phyloP scores from a whole-genome alignment of 2,888 invertebrate species.

The Nephrotoma guestfalica region DNA sequence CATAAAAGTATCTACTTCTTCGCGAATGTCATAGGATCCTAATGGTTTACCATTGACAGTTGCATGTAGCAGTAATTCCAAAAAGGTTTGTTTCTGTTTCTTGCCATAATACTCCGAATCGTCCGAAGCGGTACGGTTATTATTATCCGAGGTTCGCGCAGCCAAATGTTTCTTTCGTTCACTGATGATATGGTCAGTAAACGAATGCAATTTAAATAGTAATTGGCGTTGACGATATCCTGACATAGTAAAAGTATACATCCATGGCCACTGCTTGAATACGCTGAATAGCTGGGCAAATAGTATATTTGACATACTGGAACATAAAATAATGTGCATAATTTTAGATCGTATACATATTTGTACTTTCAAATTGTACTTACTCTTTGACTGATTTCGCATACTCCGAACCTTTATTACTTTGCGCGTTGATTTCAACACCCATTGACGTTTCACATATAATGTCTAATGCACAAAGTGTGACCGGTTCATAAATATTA shows the following conservation, averaged over 20 bases:
- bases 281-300: not conserved
- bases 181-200: not conserved
- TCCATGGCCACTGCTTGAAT: not conserved
- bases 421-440: not conserved
- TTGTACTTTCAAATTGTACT: not conserved
- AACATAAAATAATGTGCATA: not conserved
- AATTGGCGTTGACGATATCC: not conserved
- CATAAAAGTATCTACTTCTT: not conserved
- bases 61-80: not conserved
- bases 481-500: not conserved
- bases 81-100: not conserved
- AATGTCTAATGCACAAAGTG: not conserved
- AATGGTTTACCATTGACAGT: not conserved
- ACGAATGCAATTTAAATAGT: not conserved
- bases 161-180: not conserved
- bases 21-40: not conserved
- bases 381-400: not conserved
- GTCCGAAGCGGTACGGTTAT: not conserved
- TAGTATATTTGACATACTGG: not conserved
- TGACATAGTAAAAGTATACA: not conserved
- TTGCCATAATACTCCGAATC: not conserved
- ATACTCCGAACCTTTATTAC: not conserved
- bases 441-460: not conserved
- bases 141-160: not conserved
- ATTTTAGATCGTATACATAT: not conserved